Base-by-base conservation (phyloP, 2,113 vertebrate genomes). In the Archilochus colubris region DNA sequence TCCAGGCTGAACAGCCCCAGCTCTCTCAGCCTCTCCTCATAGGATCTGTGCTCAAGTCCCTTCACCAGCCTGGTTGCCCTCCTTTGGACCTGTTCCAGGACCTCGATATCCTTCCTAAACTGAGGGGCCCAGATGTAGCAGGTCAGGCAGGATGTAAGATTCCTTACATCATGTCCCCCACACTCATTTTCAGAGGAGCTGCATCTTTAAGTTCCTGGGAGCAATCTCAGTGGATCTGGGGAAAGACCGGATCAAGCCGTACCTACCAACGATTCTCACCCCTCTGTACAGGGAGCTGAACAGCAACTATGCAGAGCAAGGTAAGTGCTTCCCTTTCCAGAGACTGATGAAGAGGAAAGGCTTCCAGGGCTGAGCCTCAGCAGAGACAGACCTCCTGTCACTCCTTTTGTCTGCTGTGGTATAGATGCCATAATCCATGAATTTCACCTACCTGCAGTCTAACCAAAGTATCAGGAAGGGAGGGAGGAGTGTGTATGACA, bases 201-300 rank as follows among this genome's bases (percentile, higher is more conserved):
- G 99, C 77, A 98, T 99, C 92, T 99, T 99, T 87, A 99, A 99
- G 76, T 99, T 99, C 95, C 97, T 99, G 14, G 99, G 99, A n/a
- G 99, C 99, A 3, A 96, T 98, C 7, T 98, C 98, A 0, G 96
- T 99, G 95, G 98, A 99, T 89, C 98, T 99, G 58, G 99, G 99
- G n/a, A 96, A 96, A 55, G 99, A 99, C 18, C 97, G 92, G 23
- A 98, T 99, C 9, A 95, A 97, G 51, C 98, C 98, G 0, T 99
- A 99, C 68, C 98, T 99, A 90, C 98, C 97, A 53, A 98, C 98
- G 11, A 97, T 99, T 95, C 98, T 99, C 62, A 91, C 97, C 0
- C 99, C 99, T 18, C 97, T 99, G 27, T 99, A 98, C 96, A 97
- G 99, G 93, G 99, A 99, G 93, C 98, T 99, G 96, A 98, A 99